Evolutionary conservation across 2,888 invertebrate species (phyloP).

Genomic region (Selenia dentaria): DNA sequence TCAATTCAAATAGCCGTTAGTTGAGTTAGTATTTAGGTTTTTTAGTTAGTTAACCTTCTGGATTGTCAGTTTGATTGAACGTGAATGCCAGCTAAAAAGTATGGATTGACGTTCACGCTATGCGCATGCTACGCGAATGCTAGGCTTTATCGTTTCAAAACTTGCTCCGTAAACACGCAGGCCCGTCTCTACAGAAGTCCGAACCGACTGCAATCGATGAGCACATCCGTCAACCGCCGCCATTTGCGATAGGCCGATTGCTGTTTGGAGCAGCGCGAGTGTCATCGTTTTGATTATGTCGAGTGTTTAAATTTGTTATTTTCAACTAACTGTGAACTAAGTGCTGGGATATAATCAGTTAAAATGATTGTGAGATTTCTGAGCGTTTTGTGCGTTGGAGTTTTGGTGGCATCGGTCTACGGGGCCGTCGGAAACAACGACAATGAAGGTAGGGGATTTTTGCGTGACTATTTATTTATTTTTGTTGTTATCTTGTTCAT

Average conservation of each 20-base stretch:
- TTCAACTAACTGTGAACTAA: constrained; percentile 72
- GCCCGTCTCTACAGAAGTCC: constrained; percentile 32
- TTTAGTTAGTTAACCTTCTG: too few relatives aligned
- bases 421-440: constrained; percentile 77
- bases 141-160: too few relatives aligned
- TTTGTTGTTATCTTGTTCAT: constrained; percentile 29
- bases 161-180: too few relatives aligned
- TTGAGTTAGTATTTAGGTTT: too few relatives aligned
- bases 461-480: constrained; percentile 56
- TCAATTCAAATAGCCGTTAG: too few relatives aligned
- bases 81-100: too few relatives aligned
- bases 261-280: constrained; percentile 71
- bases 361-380: constrained; percentile 84
- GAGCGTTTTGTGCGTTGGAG: constrained; percentile 78
- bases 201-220: constrained; percentile 79
- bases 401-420: constrained; percentile 76
- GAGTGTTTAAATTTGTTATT: constrained; percentile 75
- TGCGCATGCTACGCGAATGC: too few relatives aligned
- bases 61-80: too few relatives aligned
- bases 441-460: constrained; percentile 74
- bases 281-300: constrained; percentile 77
- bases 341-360: constrained; percentile 67
- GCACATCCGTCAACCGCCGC: constrained; percentile 83
- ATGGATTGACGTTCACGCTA: too few relatives aligned
- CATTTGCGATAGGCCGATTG: constrained; percentile 82